Evolutionary conservation across 2,797 vertebrate genomes (phyloP).

Genomic region (Melanotaenia trifasciata): DNA sequence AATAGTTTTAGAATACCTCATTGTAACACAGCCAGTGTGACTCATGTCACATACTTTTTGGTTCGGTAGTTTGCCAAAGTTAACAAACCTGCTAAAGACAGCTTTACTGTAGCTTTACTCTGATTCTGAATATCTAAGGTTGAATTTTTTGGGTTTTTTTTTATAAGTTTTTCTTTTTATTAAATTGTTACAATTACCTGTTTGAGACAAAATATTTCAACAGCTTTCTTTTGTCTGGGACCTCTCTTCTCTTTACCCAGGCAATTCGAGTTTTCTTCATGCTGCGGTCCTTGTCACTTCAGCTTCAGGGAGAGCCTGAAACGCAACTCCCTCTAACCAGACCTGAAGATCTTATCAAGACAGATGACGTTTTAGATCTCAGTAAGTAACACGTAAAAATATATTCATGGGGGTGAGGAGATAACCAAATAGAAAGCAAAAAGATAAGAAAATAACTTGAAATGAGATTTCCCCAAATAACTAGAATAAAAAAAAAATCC

Average conservation of each 20-base stretch:
- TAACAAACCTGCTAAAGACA: background rate
- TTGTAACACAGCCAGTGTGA: background rate
- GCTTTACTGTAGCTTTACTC: background rate
- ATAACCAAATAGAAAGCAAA: too few species aligned
- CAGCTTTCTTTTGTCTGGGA: conserved; percentile 9
- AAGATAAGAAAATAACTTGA: background rate
- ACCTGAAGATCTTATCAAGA: conserved; percentile 95
- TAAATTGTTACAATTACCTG: background rate
- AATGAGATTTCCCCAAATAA: too few species aligned
- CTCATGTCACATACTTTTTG: background rate
- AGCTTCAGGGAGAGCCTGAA: conserved; percentile 90
- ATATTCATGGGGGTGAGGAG: background rate
- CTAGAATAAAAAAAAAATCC: background rate
- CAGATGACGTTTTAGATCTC: conserved; percentile 95
- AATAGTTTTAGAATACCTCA: background rate
- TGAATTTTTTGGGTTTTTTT: background rate
- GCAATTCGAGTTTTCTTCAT: conserved; percentile 98
- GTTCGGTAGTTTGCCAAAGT: background rate
- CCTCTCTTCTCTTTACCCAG: conserved; percentile 68
- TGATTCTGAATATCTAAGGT: background rate
- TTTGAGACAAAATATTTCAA: background rate
- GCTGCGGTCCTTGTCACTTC: conserved; percentile 91
- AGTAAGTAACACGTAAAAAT: conserved; percentile 81
- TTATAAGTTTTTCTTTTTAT: background rate
- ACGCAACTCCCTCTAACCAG: conserved; percentile 95